A percentile compares a stretch with the other conserved stretches of the same genome.
Evolutionary conservation across 2,113 vertebrate species (phyloP).

Genomic region (Myiopsitta monachus): DNA sequence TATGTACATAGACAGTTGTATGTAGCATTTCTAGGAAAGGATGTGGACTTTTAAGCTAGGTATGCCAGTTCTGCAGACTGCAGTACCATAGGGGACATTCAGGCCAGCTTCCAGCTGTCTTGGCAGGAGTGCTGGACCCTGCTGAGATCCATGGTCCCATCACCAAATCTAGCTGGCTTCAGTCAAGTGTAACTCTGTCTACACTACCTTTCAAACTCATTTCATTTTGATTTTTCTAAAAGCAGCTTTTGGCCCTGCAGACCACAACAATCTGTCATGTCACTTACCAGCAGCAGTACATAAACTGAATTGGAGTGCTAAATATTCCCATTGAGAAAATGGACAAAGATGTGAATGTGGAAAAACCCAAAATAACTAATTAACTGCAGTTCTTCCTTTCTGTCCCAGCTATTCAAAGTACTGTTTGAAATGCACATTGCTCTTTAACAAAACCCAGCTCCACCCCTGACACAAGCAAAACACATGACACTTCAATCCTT

Average conservation of each 20-base stretch:
- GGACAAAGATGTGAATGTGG: neutral
- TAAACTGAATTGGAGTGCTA: slow-evolving; percentile 28
- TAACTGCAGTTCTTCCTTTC: slow-evolving; percentile 12
- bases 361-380: neutral
- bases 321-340: slow-evolving; percentile 31
- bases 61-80: neutral
- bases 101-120: neutral
- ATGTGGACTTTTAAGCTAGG: neutral
- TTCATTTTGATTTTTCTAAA: neutral
- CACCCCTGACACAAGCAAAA: neutral
- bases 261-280: slow-evolving; percentile 11
- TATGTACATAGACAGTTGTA: neutral
- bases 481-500: neutral
- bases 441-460: neutral
- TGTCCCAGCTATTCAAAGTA: neutral
- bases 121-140: neutral
- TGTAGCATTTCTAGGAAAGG: neutral
- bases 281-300: slow-evolving; percentile 21
- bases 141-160: neutral
- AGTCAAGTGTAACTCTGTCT: neutral
- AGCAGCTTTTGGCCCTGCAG: slow-evolving; percentile 1
- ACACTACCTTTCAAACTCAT: neutral
- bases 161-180: neutral
- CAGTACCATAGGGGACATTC: neutral
- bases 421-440: neutral